Percentiles rank a stretch among this genome's conserved stretches.
Conservation (phyloP, 1,140 invertebrate genomes). For the Formica exsecta region DNA sequence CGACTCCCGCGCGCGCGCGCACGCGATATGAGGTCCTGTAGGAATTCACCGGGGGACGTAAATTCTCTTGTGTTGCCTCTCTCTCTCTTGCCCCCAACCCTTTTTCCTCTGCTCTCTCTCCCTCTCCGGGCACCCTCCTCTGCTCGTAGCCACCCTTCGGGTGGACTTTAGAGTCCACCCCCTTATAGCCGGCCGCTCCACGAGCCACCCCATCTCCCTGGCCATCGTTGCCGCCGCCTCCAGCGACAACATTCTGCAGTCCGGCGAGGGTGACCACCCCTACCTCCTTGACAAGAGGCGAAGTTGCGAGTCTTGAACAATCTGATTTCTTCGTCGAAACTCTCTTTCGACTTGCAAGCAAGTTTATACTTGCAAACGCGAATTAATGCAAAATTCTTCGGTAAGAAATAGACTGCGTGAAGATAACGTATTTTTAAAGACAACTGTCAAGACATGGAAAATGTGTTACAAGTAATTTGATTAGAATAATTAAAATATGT, state of each 20-base stretch:
- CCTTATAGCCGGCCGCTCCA: constrained; percentile 71
- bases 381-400: not conserved
- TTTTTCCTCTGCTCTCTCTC: constrained; percentile 34
- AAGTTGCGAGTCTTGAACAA: not conserved
- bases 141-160: constrained; percentile 77
- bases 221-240: constrained; percentile 84
- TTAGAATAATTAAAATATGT: not conserved
- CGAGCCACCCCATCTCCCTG: constrained; percentile 77
- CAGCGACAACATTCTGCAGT: constrained; percentile 85
- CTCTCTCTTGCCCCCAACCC: not conserved
- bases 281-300: constrained; percentile 36
- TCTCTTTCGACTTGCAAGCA: not conserved
- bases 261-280: constrained; percentile 84
- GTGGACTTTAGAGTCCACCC: constrained; percentile 84
- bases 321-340: not conserved
- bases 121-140: constrained; percentile 41
- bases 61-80: constrained; percentile 75
- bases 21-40: constrained; percentile 81
- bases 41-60: constrained; percentile 83
- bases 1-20: constrained; percentile 50
- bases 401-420: not conserved
- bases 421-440: not conserved
- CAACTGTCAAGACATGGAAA: not conserved
- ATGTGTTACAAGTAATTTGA: not conserved
- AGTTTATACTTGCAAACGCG: not conserved